These are phyloP conservation scores for Heliconius erato DNA, from an alignment of 2,888 invertebrate genomes.

Conservation along the genomic window DNA sequence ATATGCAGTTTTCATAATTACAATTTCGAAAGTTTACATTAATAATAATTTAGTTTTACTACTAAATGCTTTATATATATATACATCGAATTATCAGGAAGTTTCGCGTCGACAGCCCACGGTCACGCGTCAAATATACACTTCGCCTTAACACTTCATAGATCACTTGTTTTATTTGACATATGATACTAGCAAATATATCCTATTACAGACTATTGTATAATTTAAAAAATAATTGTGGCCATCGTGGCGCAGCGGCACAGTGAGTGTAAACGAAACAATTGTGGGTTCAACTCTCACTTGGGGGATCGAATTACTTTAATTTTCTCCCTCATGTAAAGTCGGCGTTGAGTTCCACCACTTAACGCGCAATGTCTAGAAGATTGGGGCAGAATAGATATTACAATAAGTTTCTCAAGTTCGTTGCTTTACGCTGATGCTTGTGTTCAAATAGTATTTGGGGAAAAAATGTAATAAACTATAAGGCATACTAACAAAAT, in stretches of 20 bases:
- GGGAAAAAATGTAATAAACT: too few species aligned
- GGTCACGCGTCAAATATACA: slow-evolving; percentile 3
- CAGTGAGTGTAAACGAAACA: neutral
- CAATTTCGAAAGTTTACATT: too few species aligned
- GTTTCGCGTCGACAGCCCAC: neutral
- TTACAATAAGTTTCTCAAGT: too few species aligned
- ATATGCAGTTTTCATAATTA: neutral
- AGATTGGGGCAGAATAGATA: neutral
- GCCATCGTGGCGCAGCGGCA: neutral
- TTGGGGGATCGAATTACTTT: too few species aligned
- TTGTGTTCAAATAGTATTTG: too few species aligned
- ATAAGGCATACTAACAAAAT: neutral
- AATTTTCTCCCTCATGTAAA: too few species aligned
- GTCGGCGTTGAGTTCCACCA: neutral
- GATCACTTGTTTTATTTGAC: slow-evolving; percentile 18
- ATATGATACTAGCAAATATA: slow-evolving; percentile 25
- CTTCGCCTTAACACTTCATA: slow-evolving; percentile 28
- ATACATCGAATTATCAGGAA: neutral
- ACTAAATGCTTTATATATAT: neutral
- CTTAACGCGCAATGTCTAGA: neutral
- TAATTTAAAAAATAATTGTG: neutral
- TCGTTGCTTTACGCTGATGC: too few species aligned
- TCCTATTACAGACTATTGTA: slow-evolving; percentile 12
- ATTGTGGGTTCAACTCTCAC: neutral
- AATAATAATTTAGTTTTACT: neutral